These are phyloP conservation scores for Vulpes vulpes DNA, from an alignment of 2,113 vertebrate genomes.

Conservation along the genomic window DNA sequence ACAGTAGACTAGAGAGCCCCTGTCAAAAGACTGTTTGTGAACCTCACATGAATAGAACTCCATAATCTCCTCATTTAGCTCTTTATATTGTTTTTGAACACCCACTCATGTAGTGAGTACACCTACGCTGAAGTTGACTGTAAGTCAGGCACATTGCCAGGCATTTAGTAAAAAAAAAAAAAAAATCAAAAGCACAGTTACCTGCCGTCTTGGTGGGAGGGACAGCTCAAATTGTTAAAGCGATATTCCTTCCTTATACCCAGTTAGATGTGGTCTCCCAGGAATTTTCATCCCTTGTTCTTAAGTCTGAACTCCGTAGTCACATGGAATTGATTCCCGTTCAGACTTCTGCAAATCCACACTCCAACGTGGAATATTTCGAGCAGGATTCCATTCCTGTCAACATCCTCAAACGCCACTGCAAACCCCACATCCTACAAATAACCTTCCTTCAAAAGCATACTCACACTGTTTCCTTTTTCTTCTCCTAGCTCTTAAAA, in stretches of 20 bases:
- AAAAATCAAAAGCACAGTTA: neutral
- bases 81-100: neutral
- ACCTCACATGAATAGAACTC: neutral
- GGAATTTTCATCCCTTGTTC: neutral
- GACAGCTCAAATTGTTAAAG: neutral
- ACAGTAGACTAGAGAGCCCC: neutral
- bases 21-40: neutral
- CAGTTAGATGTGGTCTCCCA: neutral
- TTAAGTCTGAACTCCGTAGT: neutral
- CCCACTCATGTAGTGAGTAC: neutral
- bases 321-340: neutral
- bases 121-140: neutral
- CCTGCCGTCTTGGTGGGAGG: neutral
- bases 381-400: neutral
- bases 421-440: neutral
- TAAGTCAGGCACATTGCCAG: neutral
- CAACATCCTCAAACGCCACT: neutral
- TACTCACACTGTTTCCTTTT: neutral
- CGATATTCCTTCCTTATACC: neutral
- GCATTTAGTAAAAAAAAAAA: neutral
- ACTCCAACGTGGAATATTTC: neutral
- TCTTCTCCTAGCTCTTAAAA: constrained; percentile 40
- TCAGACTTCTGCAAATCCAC: neutral
- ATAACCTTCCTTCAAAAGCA: neutral
- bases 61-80: neutral